Conservation (phyloP, 2,888 invertebrate species). For the Chymomyza fuscimana region DNA sequence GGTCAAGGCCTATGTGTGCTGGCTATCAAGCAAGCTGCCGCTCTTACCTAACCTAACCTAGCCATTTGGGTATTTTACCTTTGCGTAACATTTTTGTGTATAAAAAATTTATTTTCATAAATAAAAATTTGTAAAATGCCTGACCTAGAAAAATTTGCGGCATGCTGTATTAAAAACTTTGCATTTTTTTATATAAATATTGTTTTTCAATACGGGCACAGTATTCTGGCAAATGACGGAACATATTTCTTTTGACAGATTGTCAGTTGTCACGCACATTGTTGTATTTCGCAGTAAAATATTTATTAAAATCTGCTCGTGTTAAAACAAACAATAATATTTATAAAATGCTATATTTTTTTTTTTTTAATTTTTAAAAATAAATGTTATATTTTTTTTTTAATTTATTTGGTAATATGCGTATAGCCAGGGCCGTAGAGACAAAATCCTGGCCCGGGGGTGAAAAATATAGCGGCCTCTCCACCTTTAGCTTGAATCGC, state of each 20-base stretch:
- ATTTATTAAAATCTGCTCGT: background rate
- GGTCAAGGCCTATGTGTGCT: too few relatives aligned
- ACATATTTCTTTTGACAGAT: background rate
- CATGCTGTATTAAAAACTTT: constrained; percentile 38
- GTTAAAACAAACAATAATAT: background rate
- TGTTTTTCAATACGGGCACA: background rate
- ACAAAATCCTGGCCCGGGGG: too few relatives aligned
- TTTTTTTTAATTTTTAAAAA: background rate
- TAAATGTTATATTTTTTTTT: background rate
- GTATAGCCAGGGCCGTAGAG: too few relatives aligned
- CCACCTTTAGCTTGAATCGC: too few relatives aligned
- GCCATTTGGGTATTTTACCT: too few relatives aligned
- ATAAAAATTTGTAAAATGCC: too few relatives aligned
- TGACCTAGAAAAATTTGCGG: background rate
- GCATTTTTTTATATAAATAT: constrained; percentile 54
- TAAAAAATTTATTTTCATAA: too few relatives aligned
- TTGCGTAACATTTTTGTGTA: too few relatives aligned
- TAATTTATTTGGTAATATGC: background rate
- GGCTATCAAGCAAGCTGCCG: too few relatives aligned
- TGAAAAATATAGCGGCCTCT: too few relatives aligned
- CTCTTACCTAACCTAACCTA: too few relatives aligned
- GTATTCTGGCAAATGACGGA: background rate
- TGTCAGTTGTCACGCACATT: background rate
- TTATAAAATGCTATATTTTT: background rate
- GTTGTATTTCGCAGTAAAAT: background rate